Base-by-base conservation (phyloP, 2,888 invertebrate species). In the Ceriagrion tenellum region DNA sequence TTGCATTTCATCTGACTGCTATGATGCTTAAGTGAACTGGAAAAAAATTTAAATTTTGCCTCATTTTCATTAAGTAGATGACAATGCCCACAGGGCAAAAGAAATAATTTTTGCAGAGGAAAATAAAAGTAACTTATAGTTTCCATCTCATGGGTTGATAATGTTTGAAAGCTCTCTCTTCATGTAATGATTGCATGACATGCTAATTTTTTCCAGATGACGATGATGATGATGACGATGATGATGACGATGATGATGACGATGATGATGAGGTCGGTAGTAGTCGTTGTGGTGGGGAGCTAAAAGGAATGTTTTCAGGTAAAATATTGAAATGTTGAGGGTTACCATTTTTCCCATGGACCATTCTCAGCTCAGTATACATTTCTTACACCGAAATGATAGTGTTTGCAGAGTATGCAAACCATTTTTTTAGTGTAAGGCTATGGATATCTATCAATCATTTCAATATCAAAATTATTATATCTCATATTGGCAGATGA, bases 211-310 rank as follows among this genome's bases (percentile, higher is more conserved):
- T 81, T 95, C 59, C 93, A 95, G 95, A 95, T 95, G 95, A 95
- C 56, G 95, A 95, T 95, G 95, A 95, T 40, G 89, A 63, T 30
- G 89, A 74, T 23, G 95, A 88, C 95, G 95, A 56, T 59, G 96
- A 96, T 95, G 96, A 96, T 81, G 96, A 96, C 55, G 96, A 96
- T 69, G 96, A 96, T 55, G 96, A 96, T 95, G 96, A 96, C 95
- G 96, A 96, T 95, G 96, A 96, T 95, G 96, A 96, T 95, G 96
- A 93, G 30, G 93, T 69, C 63, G 69, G 69, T 93, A 93, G 93
- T 93, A 93, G 93, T 93, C 63, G 69, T 40, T 93, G 93, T 93
- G 91, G 91, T 91, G 93, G 81, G 81, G 81, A 96, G 95, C 95
- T 95, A 95, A 96, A 95, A 93, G 93, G 93, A 93, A 47, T 93